Evolutionary conservation across 2,797 vertebrate genomes (phyloP).

Genomic region (Pipistrellus nathusii): DNA sequence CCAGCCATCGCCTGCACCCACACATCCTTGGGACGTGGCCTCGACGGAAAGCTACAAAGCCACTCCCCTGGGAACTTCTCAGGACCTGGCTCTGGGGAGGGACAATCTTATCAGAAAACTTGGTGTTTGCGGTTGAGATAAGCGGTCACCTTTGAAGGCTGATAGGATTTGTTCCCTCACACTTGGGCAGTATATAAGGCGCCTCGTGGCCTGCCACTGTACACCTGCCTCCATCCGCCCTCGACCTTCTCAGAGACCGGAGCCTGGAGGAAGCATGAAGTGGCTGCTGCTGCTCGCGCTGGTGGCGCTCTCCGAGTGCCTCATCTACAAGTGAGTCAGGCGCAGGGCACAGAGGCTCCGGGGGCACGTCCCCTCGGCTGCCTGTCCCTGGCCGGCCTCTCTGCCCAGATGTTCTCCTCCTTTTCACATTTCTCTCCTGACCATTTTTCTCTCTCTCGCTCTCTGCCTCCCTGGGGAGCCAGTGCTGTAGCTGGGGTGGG

Average conservation of each 20-base stretch:
- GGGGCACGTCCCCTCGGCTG: neutral
- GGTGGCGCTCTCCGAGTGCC: slow-evolving; percentile 82
- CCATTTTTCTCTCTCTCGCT: accelerated
- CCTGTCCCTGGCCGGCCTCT: neutral
- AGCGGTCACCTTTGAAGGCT: neutral
- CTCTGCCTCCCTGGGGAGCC: neutral
- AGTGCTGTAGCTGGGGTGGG: accelerated
- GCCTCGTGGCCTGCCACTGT: accelerated
- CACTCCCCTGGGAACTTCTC: slow-evolving; percentile 4
- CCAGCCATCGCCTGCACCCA: accelerated
- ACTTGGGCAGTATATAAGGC: slow-evolving; percentile 77
- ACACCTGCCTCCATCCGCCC: neutral
- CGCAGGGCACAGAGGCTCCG: accelerated
- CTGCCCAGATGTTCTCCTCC: neutral
- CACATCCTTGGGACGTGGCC: accelerated
- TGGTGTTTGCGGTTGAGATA: slow-evolving; percentile 75
- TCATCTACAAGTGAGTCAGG: slow-evolving; percentile 78
- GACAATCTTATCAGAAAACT: slow-evolving; percentile 66
- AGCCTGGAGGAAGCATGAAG: slow-evolving; percentile 82
- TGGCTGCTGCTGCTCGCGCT: slow-evolving; percentile 84
- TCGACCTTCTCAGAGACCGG: neutral
- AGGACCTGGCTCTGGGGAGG: neutral
- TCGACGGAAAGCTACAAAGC: neutral
- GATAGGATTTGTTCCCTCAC: neutral
- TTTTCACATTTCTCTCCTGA: neutral